Base-by-base conservation (phyloP, 2,113 vertebrate species). In the Ptilorrhoa leucosticta region DNA sequence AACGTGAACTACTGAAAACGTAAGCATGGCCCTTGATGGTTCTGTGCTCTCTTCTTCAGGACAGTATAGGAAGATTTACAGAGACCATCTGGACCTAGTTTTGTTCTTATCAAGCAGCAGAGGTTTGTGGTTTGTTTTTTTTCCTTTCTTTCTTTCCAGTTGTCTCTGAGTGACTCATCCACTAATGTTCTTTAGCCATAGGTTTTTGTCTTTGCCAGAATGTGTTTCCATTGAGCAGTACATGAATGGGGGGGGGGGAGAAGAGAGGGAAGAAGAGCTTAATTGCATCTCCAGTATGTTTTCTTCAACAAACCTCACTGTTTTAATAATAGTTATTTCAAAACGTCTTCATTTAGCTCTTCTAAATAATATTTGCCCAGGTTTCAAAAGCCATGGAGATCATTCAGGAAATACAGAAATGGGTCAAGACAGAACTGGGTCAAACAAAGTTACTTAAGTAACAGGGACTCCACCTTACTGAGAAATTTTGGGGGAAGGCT, bases 81-180 rank as follows among this genome's bases (percentile, higher is more conserved):
- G 75, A 75, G 61, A 73, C 48, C 57, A 85, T 85, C 80, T 91
- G 90, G 58, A 92, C 33, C 14, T 70, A 33, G 37, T 91, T 78
- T 79, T 75, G n/a, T 66, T 92, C 87, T 96, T 96, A 94, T 89
- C 94, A 94, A 93, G 66, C 48, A 80, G 50, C 47, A 79, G 63
- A 84, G 33, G 4, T 2, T 48, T 30, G 30, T 51, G 44, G 8
- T n/a, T n/a, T n/a, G 30, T 4, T 5, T 26, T 9, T 10, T 15
- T 14, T 39, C 26, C 2, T 10, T 39, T 17, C 22, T 63, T 79
- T 75, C 73, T 65, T 95, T 85, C 77, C 79, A 90, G 54, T 63
- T 85, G 48, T 51, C 37, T 65, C 54, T 50, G 75, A 83, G 37
- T 95, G 92, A 96, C 64, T 94, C 93, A 96, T 42, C 40, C 70